Evolutionary conservation across 2,888 invertebrate genomes (phyloP).

Genomic region (Pterostichus niger): DNA sequence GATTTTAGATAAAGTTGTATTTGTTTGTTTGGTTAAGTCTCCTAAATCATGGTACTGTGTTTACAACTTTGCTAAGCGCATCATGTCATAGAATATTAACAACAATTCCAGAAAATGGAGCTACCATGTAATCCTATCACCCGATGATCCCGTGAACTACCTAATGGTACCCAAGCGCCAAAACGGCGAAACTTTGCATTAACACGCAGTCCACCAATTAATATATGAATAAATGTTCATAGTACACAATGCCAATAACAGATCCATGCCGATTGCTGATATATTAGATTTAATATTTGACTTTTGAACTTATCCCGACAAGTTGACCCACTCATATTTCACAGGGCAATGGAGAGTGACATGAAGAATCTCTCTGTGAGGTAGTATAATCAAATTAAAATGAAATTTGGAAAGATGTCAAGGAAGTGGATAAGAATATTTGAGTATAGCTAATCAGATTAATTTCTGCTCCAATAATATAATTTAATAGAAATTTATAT

Average conservation of each 20-base stretch:
- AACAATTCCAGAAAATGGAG: slow-evolving; percentile 19
- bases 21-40: too few species aligned
- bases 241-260: not conserved
- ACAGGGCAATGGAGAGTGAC: too few species aligned
- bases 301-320: not conserved
- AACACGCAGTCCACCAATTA: not conserved
- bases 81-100: slow-evolving; percentile 12
- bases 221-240: not conserved
- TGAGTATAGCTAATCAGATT: slow-evolving; percentile 11
- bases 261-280: not conserved
- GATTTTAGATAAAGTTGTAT: too few species aligned
- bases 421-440: not conserved
- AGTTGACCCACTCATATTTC: too few species aligned
- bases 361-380: too few species aligned
- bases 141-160: not conserved
- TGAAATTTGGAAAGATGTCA: slow-evolving; percentile 7
- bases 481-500: not conserved
- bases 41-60: too few species aligned
- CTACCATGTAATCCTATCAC: slow-evolving; percentile 2
- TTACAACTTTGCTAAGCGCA: not conserved
- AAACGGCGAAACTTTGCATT: not conserved
- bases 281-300: slow-evolving; percentile 1
- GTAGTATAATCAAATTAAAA: not conserved
- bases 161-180: not conserved
- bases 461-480: not conserved